phyloP scores from a whole-genome alignment of 2,888 invertebrate genomes.

The Troilus luridus region DNA sequence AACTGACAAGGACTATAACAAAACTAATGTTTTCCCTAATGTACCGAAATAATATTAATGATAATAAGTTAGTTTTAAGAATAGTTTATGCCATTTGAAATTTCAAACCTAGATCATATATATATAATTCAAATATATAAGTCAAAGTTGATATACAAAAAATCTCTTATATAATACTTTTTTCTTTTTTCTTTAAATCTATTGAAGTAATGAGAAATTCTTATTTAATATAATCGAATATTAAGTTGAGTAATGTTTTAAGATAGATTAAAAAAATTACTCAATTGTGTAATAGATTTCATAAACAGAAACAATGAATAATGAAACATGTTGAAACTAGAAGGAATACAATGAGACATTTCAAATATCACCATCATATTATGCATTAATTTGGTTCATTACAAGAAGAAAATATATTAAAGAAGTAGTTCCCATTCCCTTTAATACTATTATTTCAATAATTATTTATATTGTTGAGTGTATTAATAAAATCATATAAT shows the following conservation, averaged over 20 bases:
- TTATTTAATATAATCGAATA: slow-evolving; percentile 26
- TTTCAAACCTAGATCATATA: not conserved
- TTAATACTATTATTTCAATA: not conserved
- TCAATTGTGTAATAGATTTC: slow-evolving; percentile 54
- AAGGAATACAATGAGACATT: slow-evolving; percentile 24
- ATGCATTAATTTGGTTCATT: not conserved
- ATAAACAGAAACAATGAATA: slow-evolving; percentile 58
- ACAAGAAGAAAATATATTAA: not conserved
- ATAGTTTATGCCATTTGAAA: not conserved
- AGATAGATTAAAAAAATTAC: slow-evolving; percentile 27
- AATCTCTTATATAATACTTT: not conserved
- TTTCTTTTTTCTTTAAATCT: not conserved
- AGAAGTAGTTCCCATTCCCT: not conserved
- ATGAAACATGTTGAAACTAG: slow-evolving; percentile 48
- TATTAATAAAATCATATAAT: not conserved
- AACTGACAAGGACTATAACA: not conserved
- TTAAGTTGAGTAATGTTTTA: not conserved
- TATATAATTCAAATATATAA: too few species aligned
- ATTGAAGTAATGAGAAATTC: slow-evolving; percentile 59
- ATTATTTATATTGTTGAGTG: not conserved
- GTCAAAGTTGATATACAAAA: not conserved
- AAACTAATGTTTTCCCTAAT: not conserved
- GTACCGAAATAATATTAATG: not conserved
- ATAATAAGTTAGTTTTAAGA: not conserved
- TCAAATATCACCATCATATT: slow-evolving; percentile 1